A percentile compares a stretch with the other conserved stretches of the same genome.
phyloP scores from a whole-genome alignment of 2,888 invertebrate genomes.

The Steinernema scapterisci region DNA sequence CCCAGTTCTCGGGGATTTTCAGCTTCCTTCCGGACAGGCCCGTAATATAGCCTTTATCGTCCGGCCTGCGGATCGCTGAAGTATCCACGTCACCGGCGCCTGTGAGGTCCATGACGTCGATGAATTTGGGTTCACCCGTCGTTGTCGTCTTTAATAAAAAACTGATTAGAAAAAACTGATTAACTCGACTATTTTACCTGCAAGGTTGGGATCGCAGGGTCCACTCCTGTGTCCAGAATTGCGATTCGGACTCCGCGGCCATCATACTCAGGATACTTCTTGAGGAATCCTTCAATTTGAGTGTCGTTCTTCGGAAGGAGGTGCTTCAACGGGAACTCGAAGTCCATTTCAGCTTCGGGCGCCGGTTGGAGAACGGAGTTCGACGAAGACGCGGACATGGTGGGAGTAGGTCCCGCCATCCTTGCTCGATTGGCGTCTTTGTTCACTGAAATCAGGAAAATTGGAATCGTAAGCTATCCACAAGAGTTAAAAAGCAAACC shows the following conservation, averaged over 20 bases:
- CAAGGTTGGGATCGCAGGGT: conserved; percentile 91
- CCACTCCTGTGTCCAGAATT: conserved; percentile 95
- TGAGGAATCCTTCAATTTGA: conserved; percentile 48
- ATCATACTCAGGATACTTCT: conserved; percentile 72
- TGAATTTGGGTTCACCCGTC: conserved; percentile 86
- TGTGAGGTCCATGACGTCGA: conserved; percentile 91
- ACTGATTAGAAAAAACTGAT: conserved; percentile 24
- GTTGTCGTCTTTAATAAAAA: conserved; percentile 77
- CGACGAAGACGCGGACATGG: background rate
- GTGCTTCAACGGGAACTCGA: conserved; percentile 12
- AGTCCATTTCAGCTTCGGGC: background rate
- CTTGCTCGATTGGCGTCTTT: background rate
- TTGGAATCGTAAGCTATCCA: background rate
- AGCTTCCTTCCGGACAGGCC: conserved; percentile 86
- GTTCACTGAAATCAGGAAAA: background rate
- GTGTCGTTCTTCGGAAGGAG: conserved; percentile 29
- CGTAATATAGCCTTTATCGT: conserved; percentile 74
- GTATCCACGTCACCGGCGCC: conserved; percentile 97
- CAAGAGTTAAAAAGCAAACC: background rate
- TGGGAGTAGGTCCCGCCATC: background rate
- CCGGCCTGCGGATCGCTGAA: conserved; percentile 76
- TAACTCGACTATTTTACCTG: conserved; percentile 76
- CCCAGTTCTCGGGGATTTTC: conserved; percentile 83
- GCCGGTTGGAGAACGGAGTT: background rate
- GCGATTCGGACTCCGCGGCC: conserved; percentile 89